Conservation (phyloP, 1,140 invertebrate species). For the Pseudoatta argentina region DNA sequence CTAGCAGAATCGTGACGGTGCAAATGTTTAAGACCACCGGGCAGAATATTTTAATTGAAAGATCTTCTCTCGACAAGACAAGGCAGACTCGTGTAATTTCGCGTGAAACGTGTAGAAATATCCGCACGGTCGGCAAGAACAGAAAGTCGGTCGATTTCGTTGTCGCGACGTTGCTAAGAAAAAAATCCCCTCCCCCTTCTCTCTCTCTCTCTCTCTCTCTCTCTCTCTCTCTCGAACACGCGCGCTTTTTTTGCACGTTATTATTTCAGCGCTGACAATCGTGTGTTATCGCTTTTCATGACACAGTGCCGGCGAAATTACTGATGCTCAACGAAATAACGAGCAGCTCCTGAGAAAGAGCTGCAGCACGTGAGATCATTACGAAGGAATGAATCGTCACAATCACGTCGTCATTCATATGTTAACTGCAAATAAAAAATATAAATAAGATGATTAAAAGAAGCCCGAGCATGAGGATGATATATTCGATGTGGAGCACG, state of each 20-base stretch:
- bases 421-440: slow-evolving; percentile 44
- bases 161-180: background rate
- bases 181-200: background rate
- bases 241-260: background rate
- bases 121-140: slow-evolving; percentile 31
- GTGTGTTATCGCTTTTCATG: slow-evolving; percentile 55
- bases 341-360: slow-evolving; percentile 40
- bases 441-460: background rate
- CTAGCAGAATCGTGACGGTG: slow-evolving; percentile 2
- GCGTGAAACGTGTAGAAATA: background rate
- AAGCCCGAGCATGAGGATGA: background rate
- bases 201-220: background rate
- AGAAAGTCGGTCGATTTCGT: slow-evolving; percentile 14
- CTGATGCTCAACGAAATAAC: slow-evolving; percentile 57
- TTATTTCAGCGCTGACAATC: slow-evolving; percentile 49
- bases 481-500: background rate
- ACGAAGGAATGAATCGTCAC: slow-evolving; percentile 27
- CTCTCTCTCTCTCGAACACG: background rate
- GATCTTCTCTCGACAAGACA: slow-evolving; percentile 59
- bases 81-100: slow-evolving; percentile 57
- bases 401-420: slow-evolving; percentile 22
- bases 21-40: slow-evolving; percentile 71
- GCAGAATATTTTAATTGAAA: slow-evolving; percentile 77
- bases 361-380: slow-evolving; percentile 38
- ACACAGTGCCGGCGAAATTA: slow-evolving; percentile 55